Base-by-base conservation (phyloP, 2,113 vertebrate genomes). In the Solea senegalensis region DNA sequence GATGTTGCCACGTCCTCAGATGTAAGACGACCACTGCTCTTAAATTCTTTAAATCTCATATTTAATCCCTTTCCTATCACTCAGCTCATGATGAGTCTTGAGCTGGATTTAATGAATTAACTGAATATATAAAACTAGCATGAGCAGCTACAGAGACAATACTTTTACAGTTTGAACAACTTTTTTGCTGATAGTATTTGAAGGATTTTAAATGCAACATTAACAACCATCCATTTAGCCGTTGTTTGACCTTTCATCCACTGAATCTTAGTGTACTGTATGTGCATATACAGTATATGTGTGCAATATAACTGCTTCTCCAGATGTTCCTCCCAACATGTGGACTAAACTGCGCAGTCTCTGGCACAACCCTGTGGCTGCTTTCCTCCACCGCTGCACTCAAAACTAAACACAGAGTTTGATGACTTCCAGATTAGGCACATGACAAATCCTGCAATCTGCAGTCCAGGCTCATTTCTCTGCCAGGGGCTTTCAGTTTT, bases 401-500 rank as follows among this genome's bases (percentile, higher is more conserved):
- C 69, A 52, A 14, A 77, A 78, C 80, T 41, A 83, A 86, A 86
- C 81, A 81, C 70, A 21, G 67, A 9, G 40, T 54, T 39, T 89
- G 86, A 90, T 88, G 76, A 78, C 76, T 90, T 89, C 86, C 89
- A 88, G 87, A 88, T 87, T 76, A 74, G 63, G 41, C 73, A 63
- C 74, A 72, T 82, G 80, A 82, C 79, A 69, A 79, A 84, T 73
- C 27, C 45, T 69, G 74, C 68, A 66, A 71, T 77, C 67, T 52
- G 63, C 71, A 64, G 76, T 14, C 51, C 45, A 26, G 73, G 53
- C 55, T 65, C 4, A 45, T 58, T 62, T 74, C 43, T 15, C 43
- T 8, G 57, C 76, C 71, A 61, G 58, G 56, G 55, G 55, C 27
- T 70, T 69, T 71, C 9, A 52, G 46, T 50, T 77, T 52, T 63